Conservation (phyloP, 2,113 vertebrate genomes). For the Apodemus speciosus region DNA sequence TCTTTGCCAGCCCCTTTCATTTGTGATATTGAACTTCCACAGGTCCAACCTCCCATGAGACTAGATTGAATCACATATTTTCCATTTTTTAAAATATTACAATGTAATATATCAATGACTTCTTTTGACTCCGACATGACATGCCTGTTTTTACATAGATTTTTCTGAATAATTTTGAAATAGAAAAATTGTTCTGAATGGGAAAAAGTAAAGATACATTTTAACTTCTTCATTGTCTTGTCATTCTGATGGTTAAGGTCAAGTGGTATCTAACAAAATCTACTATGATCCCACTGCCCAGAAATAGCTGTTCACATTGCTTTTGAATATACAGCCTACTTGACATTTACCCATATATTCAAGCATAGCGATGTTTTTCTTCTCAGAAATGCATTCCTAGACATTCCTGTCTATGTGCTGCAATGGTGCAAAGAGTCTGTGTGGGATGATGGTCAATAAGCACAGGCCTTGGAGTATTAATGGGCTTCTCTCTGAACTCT, state of each 20-base stretch:
- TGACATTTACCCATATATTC: neutral
- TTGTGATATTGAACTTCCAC: neutral
- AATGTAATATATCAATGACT: neutral
- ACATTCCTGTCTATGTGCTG: neutral
- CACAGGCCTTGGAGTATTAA: neutral
- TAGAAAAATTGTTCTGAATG: neutral
- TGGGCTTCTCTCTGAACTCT: neutral
- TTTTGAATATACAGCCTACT: neutral
- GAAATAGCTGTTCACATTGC: neutral
- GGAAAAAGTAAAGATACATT: neutral
- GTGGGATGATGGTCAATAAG: too few relatives aligned
- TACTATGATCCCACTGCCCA: neutral
- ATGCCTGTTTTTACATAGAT: neutral
- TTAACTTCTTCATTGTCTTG: slow-evolving; percentile 6
- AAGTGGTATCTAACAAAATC: neutral
- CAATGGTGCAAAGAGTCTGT: neutral
- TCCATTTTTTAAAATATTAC: neutral
- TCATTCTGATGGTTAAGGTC: neutral
- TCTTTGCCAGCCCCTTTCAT: neutral
- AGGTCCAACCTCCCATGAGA: neutral
- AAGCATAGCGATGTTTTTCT: neutral
- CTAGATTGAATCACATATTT: neutral
- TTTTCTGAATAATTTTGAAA: neutral
- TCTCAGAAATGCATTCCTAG: neutral
- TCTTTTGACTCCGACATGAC: neutral